phyloP scores from a whole-genome alignment of 2,797 vertebrate genomes.

The Onychomys leucogaster region DNA sequence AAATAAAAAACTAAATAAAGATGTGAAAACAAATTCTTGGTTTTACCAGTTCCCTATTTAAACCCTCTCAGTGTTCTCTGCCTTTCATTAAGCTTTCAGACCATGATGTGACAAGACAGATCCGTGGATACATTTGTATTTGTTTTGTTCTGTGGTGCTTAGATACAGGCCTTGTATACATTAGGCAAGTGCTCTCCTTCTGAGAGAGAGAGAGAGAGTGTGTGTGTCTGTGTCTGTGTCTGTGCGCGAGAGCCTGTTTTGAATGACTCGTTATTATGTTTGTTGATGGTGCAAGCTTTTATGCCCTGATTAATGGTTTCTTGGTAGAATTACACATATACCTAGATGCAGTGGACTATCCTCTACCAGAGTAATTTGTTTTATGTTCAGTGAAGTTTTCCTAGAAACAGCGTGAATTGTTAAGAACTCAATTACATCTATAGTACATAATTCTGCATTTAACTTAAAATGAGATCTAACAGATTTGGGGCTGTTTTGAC shows the following conservation, averaged over 20 bases:
- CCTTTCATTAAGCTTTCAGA: background rate
- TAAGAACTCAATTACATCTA: conserved; percentile 29
- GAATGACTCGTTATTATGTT: conserved; percentile 29
- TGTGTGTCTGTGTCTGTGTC: too few species aligned
- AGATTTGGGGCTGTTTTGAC: conserved; percentile 23
- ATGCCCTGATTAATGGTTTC: background rate
- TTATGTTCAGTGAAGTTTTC: background rate
- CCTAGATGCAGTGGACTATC: background rate
- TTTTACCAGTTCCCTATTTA: background rate
- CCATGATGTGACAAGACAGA: background rate
- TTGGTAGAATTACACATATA: background rate
- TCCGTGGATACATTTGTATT: background rate
- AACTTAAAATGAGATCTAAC: conserved; percentile 46
- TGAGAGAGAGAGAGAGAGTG: too few species aligned
- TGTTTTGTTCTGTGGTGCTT: background rate
- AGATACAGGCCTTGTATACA: background rate
- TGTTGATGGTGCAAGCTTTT: background rate
- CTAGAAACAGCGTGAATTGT: conserved; percentile 43
- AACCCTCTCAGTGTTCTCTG: background rate
- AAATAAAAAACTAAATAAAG: background rate
- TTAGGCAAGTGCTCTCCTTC: background rate
- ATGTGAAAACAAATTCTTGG: background rate
- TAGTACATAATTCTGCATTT: background rate
- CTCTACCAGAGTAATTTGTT: conserved; percentile 16
- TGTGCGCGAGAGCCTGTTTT: too few species aligned